Base-by-base conservation (phyloP, 53 echinoderm and acorn worm species). In the Mesocentrotus franciscanus region DNA sequence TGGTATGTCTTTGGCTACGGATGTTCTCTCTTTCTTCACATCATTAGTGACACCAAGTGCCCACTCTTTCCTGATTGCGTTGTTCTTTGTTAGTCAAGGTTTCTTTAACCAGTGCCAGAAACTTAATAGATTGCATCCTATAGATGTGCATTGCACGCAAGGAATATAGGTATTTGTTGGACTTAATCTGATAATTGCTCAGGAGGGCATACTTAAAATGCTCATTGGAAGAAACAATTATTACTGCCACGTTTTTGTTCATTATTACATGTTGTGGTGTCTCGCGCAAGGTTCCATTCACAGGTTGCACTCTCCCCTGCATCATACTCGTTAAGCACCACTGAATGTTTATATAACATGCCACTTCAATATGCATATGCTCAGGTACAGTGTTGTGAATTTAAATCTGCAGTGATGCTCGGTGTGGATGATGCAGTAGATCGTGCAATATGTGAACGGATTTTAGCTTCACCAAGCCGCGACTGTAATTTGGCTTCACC, bases 1-100 rank as follows among this genome's bases (percentile, higher is more conserved):
- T 62, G 66, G 91, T 91, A 91, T 91, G 91, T 91, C 91, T 64
- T 57, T 91, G 91, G 91, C 91, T 91, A n/a, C 30, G 22, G 29
- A 91, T 17, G 26, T 64, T 62, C 91, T 91, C 91, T 66, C 35
- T 13, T 91, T 91, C 27, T 66, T 62, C 34, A 91, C 64, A 62
- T 34, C 91, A 20, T 91, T 39, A 33, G 56, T 91, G 5, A 91
- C 61, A 91, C 66, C 66, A 91, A 91, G 91, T 91, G 91, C 91
- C 64, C 91, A 61, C 22, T 90, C 26, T 60, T 55, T 90, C 90
- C 85, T 27, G 56, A 56, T 85, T 18, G 75, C 35, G 79, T 79
- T 16, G 35, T 8, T 36, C 20, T 15, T 17, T 79, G 33, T 3
- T 39, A 36, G 75, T 32, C n/a, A 10, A 29, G 75, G 4, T 32